phyloP scores from a whole-genome alignment of 2,797 vertebrate species.

The Limosa lapponica region DNA sequence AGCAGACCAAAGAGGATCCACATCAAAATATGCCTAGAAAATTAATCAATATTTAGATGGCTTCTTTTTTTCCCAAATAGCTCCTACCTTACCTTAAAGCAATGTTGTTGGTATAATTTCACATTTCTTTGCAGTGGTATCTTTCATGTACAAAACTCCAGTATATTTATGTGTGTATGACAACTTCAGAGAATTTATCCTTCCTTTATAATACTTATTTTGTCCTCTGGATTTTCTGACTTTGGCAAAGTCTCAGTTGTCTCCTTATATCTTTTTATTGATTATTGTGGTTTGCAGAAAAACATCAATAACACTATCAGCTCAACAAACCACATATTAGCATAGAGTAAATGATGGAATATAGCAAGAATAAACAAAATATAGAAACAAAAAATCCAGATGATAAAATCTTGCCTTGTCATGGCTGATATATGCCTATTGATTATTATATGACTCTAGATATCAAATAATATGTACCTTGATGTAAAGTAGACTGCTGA shows the following conservation, averaged over 20 bases:
- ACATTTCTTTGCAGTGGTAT: neutral
- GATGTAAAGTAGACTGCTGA: neutral
- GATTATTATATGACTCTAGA: neutral
- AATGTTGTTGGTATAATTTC: neutral
- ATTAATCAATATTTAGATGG: neutral
- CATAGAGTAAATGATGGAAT: neutral
- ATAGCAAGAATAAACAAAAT: neutral
- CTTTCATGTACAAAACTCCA: neutral
- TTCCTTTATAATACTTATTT: neutral
- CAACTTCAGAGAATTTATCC: neutral
- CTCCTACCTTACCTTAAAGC: neutral
- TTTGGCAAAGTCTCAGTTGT: neutral
- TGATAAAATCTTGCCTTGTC: neutral
- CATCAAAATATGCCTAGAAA: neutral
- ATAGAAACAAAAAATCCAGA: neutral
- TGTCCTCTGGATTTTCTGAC: neutral
- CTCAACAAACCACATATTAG: neutral
- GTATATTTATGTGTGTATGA: neutral
- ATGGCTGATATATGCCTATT: neutral
- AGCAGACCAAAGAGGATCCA: neutral
- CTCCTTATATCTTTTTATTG: neutral
- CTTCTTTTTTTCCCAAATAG: neutral
- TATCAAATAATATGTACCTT: neutral
- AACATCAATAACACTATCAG: neutral
- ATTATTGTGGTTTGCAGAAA: neutral